phyloP scores from a whole-genome alignment of 2,888 invertebrate genomes.

The Polylopha cassiicola region DNA sequence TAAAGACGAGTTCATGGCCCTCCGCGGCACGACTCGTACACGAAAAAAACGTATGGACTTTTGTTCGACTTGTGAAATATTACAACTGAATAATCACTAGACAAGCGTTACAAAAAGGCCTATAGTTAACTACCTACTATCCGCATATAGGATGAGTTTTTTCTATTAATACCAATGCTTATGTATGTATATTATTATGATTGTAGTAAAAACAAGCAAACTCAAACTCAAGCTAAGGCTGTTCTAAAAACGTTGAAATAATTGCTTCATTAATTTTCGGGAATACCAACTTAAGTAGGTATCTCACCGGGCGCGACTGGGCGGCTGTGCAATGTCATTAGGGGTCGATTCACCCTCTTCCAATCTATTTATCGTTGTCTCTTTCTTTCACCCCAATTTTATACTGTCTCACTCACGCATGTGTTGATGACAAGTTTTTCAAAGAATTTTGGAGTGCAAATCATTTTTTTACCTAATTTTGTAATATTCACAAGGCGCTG shows the following conservation, averaged over 20 bases:
- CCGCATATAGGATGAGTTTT: no score
- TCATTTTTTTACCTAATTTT: not conserved
- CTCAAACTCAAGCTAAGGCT: no score
- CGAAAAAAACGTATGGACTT: slow-evolving; percentile 38
- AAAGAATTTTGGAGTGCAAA: slow-evolving; percentile 30
- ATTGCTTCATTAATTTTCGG: slow-evolving; percentile 10
- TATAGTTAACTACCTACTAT: no score
- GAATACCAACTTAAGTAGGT: not conserved
- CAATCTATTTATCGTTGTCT: slow-evolving; percentile 48
- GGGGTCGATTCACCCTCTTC: slow-evolving; percentile 71
- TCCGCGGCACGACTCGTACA: slow-evolving; percentile 41
- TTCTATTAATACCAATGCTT: no score
- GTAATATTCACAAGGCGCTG: no score
- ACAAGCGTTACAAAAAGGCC: slow-evolving; percentile 16
- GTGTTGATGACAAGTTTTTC: slow-evolving; percentile 20
- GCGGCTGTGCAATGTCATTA: slow-evolving; percentile 55
- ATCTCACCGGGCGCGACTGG: slow-evolving; percentile 38
- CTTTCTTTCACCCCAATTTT: slow-evolving; percentile 58
- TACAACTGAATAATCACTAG: slow-evolving; percentile 22
- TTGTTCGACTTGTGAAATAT: slow-evolving; percentile 26
- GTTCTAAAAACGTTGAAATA: no score
- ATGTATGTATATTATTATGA: no score
- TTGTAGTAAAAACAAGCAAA: no score
- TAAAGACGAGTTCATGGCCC: slow-evolving; percentile 68
- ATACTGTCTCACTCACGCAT: slow-evolving; percentile 47